Evolutionary conservation across 2,888 invertebrate species (phyloP).

Genomic region (Caenorhabditis sp.): DNA sequence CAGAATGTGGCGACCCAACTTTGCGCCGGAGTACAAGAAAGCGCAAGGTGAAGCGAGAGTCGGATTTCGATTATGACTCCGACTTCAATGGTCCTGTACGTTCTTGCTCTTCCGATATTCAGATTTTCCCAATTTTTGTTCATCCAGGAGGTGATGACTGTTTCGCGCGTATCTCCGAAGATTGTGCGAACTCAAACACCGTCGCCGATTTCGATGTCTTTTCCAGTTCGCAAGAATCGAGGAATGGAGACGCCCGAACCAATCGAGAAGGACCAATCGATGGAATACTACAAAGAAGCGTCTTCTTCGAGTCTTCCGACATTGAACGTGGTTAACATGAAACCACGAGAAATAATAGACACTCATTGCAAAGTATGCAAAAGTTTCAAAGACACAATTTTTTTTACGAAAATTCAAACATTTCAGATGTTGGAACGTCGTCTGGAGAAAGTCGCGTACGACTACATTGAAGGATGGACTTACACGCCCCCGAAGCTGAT

Average conservation of each 20-base stretch:
- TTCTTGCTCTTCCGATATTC: no score
- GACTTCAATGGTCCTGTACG: no score
- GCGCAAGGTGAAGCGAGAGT: constrained; percentile 1
- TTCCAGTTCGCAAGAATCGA: no score
- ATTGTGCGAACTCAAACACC: no score
- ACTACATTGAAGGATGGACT: constrained; percentile 1
- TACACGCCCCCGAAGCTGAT: neutral
- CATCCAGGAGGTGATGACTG: no score
- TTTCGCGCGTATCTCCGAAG: no score
- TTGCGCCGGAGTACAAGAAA: constrained; percentile 23
- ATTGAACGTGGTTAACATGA: neutral
- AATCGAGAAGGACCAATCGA: no score
- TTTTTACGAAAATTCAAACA: neutral
- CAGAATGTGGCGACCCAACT: neutral
- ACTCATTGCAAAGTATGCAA: constrained; percentile 23
- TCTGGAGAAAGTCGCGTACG: constrained; percentile 2
- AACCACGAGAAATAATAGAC: constrained; percentile 3
- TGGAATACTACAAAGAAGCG: no score
- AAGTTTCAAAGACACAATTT: neutral
- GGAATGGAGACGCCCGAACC: no score
- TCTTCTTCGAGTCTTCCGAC: no score
- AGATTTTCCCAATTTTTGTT: no score
- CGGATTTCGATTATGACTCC: constrained; percentile 16
- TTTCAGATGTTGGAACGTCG: constrained; percentile 22
- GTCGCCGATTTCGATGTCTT: no score